Evolutionary conservation across 2,797 vertebrate species (phyloP).

Genomic region (Pelodytes ibericus): DNA sequence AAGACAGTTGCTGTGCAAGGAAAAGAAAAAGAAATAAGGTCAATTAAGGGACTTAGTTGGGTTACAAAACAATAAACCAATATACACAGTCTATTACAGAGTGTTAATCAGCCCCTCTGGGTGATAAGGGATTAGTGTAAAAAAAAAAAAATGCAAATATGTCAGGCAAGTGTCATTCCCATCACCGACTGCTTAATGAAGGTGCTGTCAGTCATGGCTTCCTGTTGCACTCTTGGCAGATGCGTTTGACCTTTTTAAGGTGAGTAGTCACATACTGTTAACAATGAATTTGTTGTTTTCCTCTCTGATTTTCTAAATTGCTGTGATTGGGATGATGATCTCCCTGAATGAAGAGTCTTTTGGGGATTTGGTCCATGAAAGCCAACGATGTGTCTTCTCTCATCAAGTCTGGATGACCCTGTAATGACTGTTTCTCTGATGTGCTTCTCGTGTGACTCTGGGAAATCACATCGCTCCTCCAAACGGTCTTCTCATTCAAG

Average conservation of each 20-base stretch:
- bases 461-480: not conserved
- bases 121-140: slow-evolving; percentile 16
- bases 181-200: slow-evolving; percentile 24
- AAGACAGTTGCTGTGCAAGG: too few species aligned
- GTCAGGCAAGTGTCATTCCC: slow-evolving; percentile 16
- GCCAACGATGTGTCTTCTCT: slow-evolving; percentile 2
- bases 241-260: slow-evolving; percentile 8
- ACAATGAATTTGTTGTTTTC: slow-evolving; percentile 29
- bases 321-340: slow-evolving; percentile 32
- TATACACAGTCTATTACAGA: slow-evolving; percentile 16
- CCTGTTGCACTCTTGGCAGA: slow-evolving; percentile 29
- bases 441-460: slow-evolving; percentile 18
- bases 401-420: slow-evolving; percentile 10
- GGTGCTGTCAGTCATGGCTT: slow-evolving; percentile 14
- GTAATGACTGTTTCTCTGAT: not conserved
- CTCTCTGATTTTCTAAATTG: slow-evolving; percentile 8
- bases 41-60: not conserved
- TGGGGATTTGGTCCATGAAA: not conserved
- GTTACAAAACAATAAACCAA: not conserved
- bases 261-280: slow-evolving; percentile 31
- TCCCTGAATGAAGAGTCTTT: slow-evolving; percentile 18
- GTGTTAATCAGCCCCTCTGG: slow-evolving; percentile 38
- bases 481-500: not conserved
- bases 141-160: slow-evolving; percentile 28
- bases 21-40: too few species aligned